Evolutionary conservation across 1,140 invertebrate species (phyloP).

Genomic region (Cataglyphis hispanica): DNA sequence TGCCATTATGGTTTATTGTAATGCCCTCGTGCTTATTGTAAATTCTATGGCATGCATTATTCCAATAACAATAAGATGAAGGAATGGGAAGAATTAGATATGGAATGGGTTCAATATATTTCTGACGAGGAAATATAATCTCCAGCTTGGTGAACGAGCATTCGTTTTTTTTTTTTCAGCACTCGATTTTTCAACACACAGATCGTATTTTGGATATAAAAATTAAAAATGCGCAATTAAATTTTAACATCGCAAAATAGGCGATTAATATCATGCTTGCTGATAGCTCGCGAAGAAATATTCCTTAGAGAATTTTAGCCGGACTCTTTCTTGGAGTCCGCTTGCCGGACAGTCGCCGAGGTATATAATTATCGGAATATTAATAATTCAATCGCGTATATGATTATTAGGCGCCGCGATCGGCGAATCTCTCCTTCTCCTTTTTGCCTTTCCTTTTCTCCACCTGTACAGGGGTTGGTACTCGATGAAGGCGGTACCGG

Average conservation of each 20-base stretch:
- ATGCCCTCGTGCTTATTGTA: conserved; percentile 23
- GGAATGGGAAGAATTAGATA: background rate
- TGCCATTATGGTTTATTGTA: background rate
- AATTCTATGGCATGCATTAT: conserved; percentile 22
- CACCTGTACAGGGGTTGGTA: conserved; percentile 63
- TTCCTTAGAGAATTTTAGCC: conserved; percentile 14
- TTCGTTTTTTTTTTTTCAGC: background rate
- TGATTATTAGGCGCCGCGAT: conserved; percentile 81
- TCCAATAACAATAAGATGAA: background rate
- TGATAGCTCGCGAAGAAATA: background rate
- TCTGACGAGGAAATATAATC: background rate
- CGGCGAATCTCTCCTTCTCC: conserved; percentile 30
- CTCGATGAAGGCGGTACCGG: conserved; percentile 67
- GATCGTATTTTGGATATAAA: background rate
- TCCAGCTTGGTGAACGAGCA: background rate
- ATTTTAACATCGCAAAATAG: conserved; percentile 1
- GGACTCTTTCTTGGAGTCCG: conserved; percentile 2
- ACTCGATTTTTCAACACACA: background rate
- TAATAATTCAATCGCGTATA: conserved; percentile 82
- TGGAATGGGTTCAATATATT: background rate
- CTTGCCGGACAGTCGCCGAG: conserved; percentile 31
- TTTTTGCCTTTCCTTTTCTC: conserved; percentile 50
- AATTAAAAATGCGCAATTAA: background rate
- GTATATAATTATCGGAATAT: conserved; percentile 82
- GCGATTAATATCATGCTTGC: background rate